Evolutionary conservation across 2,888 invertebrate species (phyloP).

Genomic region (Metellina segmentata): DNA sequence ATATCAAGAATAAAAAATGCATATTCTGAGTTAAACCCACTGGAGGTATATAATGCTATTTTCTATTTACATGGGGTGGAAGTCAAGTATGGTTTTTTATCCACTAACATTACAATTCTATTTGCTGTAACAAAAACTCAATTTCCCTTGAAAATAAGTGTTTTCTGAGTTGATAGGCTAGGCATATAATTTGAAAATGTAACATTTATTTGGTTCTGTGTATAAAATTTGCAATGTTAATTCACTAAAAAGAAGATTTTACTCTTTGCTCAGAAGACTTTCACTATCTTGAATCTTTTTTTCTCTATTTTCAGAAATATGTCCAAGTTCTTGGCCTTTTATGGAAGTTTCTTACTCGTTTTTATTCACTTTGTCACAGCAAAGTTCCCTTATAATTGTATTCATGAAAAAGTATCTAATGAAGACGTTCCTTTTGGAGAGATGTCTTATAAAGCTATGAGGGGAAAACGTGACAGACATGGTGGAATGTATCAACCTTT

Average conservation of each 20-base stretch:
- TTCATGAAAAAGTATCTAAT: slow-evolving; percentile 36
- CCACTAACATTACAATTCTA: too few relatives aligned
- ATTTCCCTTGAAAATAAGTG: too few relatives aligned
- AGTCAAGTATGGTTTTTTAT: too few relatives aligned
- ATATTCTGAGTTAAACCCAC: too few relatives aligned
- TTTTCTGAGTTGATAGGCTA: not conserved
- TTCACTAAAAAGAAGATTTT: too few relatives aligned
- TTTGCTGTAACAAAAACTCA: too few relatives aligned
- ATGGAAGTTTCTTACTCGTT: slow-evolving; percentile 1
- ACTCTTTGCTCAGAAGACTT: too few relatives aligned
- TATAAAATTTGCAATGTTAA: not conserved
- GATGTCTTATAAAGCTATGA: not conserved
- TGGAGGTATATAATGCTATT: too few relatives aligned
- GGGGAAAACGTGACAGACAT: slow-evolving; percentile 6
- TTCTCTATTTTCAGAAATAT: slow-evolving; percentile 42
- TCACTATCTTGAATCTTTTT: too few relatives aligned
- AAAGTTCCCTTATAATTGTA: not conserved
- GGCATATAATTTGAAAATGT: not conserved
- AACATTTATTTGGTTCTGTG: not conserved
- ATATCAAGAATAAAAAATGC: too few relatives aligned
- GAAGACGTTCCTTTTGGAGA: slow-evolving; percentile 6
- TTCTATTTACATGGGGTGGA: too few relatives aligned
- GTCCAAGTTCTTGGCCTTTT: not conserved
- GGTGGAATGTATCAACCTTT: not conserved
- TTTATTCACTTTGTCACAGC: not conserved